A percentile compares a stretch with the other conserved stretches of the same genome.
phyloP scores from a whole-genome alignment of 2,888 invertebrate species.

The Scaptomyza cyrtandrae region DNA sequence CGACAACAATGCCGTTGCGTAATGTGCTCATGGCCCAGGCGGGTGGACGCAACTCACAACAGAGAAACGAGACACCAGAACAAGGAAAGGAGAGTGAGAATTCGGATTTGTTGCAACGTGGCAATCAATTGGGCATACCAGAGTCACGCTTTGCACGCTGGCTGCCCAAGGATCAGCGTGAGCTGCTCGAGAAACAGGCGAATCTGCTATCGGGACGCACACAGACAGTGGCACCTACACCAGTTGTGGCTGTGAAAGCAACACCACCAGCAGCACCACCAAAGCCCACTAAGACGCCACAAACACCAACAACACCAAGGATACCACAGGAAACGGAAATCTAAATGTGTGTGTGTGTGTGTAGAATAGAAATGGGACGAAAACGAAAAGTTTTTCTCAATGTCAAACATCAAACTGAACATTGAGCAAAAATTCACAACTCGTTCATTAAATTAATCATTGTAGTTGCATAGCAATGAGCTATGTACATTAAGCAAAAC shows the following conservation, averaged over 20 bases:
- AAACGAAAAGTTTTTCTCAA: conserved; percentile 11
- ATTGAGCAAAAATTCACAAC: too few species aligned
- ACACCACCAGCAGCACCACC: conserved; percentile 35
- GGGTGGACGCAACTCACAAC: conserved; percentile 73
- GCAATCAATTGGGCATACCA: conserved; percentile 83
- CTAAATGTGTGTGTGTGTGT: conserved; percentile 53
- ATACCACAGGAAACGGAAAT: conserved; percentile 83
- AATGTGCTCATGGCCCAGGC: conserved; percentile 74
- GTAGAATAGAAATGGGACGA: conserved; percentile 30
- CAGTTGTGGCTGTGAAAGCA: conserved; percentile 31
- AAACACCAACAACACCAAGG: conserved; percentile 38
- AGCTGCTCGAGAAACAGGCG: conserved; percentile 83
- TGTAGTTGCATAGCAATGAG: conserved; percentile 42
- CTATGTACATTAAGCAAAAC: conserved; percentile 39
- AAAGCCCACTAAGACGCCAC: conserved; percentile 18
- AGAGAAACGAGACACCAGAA: conserved; percentile 3
- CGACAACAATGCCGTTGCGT: conserved; percentile 82
- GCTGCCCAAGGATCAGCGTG: conserved; percentile 84
- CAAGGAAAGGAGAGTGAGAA: conserved; percentile 30
- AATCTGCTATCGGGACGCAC: conserved; percentile 79
- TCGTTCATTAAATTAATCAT: conserved; percentile 11
- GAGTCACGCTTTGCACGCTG: conserved; percentile 83
- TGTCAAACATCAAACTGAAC: too few species aligned
- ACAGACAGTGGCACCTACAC: conserved; percentile 18
- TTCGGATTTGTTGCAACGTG: conserved; percentile 78